These are phyloP conservation scores for Lateolabrax maculatus DNA, from an alignment of 2,797 vertebrate species.

Conservation along the genomic window DNA sequence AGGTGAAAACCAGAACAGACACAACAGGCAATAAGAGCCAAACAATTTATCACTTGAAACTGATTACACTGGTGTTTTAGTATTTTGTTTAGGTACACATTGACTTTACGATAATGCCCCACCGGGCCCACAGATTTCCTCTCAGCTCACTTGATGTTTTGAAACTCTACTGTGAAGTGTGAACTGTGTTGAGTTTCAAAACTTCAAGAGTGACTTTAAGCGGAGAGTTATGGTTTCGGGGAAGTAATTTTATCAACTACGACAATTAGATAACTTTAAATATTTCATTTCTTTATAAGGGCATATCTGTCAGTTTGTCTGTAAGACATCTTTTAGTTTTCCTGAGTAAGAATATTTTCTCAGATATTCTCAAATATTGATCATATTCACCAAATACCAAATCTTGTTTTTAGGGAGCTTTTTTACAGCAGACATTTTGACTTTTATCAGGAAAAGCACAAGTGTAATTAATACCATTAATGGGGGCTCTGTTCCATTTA, in stretches of 20 bases:
- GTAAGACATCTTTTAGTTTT: not conserved
- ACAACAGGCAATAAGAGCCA: slow-evolving; percentile 21
- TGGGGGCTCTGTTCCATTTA: not conserved
- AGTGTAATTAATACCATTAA: not conserved
- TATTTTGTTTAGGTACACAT: no score
- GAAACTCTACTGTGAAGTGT: not conserved
- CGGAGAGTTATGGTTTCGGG: not conserved
- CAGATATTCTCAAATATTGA: not conserved
- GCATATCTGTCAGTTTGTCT: no score
- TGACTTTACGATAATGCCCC: no score
- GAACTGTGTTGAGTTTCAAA: not conserved
- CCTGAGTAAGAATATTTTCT: not conserved
- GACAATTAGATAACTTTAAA: not conserved
- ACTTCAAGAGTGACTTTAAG: not conserved
- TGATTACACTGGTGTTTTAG: slow-evolving; percentile 29
- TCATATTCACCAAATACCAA: not conserved
- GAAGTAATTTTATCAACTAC: not conserved
- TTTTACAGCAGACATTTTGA: not conserved
- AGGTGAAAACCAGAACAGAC: slow-evolving; percentile 19
- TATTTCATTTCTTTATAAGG: no score
- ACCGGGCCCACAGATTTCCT: no score
- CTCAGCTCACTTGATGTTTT: no score
- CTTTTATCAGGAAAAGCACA: not conserved
- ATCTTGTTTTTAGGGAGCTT: not conserved
- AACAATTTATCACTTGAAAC: slow-evolving; percentile 20